Evolutionary conservation across 2,113 vertebrate species (phyloP).

Genomic region (Philantomba maxwellii): DNA sequence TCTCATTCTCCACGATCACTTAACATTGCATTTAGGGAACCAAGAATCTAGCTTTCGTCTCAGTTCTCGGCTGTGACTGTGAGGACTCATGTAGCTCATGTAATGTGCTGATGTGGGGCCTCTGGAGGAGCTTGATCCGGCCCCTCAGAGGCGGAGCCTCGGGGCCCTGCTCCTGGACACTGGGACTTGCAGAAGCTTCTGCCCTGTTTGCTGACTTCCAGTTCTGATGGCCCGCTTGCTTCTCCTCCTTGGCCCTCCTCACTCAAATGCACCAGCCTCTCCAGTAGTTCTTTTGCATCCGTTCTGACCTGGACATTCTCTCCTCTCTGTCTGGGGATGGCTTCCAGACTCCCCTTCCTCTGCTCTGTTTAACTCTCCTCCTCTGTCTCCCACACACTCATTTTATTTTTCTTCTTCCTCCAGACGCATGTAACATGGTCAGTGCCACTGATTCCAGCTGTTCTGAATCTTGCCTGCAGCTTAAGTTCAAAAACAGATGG

Average conservation of each 20-base stretch:
- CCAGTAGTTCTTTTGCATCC: background rate
- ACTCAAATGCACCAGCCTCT: background rate
- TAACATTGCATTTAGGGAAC: background rate
- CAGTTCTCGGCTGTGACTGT: background rate
- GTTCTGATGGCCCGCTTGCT: background rate
- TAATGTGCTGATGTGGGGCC: background rate
- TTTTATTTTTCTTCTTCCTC: slow-evolving; percentile 23
- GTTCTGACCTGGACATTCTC: background rate
- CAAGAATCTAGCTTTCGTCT: background rate
- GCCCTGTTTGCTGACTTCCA: background rate
- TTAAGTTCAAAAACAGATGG: slow-evolving; percentile 58
- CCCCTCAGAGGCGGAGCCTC: fast-evolving
- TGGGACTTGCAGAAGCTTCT: background rate
- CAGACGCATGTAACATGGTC: slow-evolving; percentile 9
- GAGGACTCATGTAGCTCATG: background rate
- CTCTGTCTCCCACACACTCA: slow-evolving; percentile 15
- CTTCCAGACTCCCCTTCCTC: background rate
- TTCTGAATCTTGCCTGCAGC: slow-evolving; percentile 45
- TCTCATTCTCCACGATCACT: background rate
- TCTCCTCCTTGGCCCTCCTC: background rate
- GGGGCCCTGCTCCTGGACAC: background rate
- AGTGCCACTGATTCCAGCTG: slow-evolving; percentile 53
- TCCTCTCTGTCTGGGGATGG: background rate
- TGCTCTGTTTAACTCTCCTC: background rate
- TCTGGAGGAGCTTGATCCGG: background rate